Evolutionary conservation across 2,888 invertebrate species (phyloP), one percentile per base, ranked within the genome.

Genomic region (Invenusta paracnida): DNA sequence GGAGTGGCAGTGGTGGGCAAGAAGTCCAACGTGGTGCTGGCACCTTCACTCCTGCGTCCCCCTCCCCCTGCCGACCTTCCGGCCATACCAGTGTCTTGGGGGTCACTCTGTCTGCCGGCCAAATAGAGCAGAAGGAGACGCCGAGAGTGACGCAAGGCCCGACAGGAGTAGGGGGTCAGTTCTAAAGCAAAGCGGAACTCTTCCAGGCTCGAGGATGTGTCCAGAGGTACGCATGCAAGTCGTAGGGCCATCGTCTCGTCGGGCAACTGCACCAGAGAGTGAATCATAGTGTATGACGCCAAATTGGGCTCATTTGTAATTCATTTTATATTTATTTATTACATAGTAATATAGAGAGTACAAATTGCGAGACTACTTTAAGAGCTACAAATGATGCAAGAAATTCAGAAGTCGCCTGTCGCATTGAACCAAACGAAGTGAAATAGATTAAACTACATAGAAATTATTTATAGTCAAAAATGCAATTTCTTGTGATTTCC

Each of bases 171-270:
- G 87, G 89, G 88, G 0, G 90, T 88, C 85, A 89, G 88, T 29
- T 89, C 89, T 83, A 90, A 88, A 0, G 88, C 88, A 17, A 88
- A 88, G 17, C 90, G 88, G 81, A 91, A 85, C 27, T 88, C 88
- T 30, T 88, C 88, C 87, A 91, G 88, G 86, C 89, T 90, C 85
- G 88, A 87, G 1, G 88, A 87, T 0, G 90, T 87, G 87, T 91
- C 90, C 82, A 91, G 88, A 0, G 91, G 91, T 23, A 91, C 91
- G 29, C 90, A 89, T n/a, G 90, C 88, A 83, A 90, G 88, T 83
- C 48, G 48, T 17, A 48, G 17, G 17, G 48, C 48, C 48, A 48
- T 48, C 48, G 48, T 48, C 48, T 48, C 48, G 17, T 48, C 48
- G 17, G 48, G 11, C 5, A 17, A 17, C 48, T 48, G 48, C 17